These are phyloP conservation scores for Pseudomyrmex gracilis DNA, from an alignment of 1,140 invertebrate genomes.

Conservation along the genomic window DNA sequence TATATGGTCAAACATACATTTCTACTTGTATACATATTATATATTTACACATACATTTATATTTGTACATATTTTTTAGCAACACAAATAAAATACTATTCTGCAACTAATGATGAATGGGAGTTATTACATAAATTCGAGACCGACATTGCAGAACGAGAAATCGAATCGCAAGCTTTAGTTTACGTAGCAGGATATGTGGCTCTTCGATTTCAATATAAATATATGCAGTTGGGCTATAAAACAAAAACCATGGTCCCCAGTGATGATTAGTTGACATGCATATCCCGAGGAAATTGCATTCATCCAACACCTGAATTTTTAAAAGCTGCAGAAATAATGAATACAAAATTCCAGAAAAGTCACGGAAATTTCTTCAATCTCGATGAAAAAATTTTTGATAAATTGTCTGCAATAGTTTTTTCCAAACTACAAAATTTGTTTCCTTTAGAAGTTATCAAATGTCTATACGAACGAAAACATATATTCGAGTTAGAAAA, in stretches of 20 bases:
- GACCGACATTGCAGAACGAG: not conserved
- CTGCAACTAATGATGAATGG: not conserved
- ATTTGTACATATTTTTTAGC: no score
- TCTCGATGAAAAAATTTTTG: not conserved
- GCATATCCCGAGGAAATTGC: no score
- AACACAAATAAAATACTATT: not conserved
- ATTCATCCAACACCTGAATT: not conserved
- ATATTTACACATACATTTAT: not conserved
- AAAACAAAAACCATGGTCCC: not conserved
- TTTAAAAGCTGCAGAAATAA: not conserved
- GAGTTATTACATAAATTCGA: constrained; percentile 2
- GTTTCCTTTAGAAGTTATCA: no score
- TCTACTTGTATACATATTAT: not conserved
- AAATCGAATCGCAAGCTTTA: constrained; percentile 3
- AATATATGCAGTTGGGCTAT: not conserved
- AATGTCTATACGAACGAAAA: no score
- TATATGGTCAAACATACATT: not conserved
- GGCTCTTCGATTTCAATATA: not conserved
- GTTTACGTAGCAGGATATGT: not conserved
- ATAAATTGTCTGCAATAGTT: not conserved
- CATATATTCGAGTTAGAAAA: no score
- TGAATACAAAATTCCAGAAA: not conserved
- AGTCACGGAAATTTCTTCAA: not conserved
- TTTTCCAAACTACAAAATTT: no score
- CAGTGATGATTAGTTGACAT: not conserved